A percentile compares a stretch with the other conserved stretches of the same genome.
These are phyloP conservation scores for Anguilla marmorata DNA, from an alignment of 2,797 vertebrate genomes.

Conservation along the genomic window DNA sequence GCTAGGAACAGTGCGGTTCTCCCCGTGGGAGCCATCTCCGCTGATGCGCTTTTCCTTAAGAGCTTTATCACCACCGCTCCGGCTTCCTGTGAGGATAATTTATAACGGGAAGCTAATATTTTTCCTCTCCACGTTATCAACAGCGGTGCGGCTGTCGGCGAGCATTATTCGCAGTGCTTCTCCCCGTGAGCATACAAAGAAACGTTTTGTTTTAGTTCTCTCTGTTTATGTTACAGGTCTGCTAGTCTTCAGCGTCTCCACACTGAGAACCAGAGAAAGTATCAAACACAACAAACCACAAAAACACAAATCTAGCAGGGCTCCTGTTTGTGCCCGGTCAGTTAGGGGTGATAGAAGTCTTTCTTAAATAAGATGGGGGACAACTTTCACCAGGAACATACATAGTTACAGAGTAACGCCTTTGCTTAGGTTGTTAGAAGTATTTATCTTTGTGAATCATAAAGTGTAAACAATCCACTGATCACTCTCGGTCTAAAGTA, in stretches of 20 bases:
- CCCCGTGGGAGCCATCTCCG: neutral
- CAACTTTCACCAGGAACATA: neutral
- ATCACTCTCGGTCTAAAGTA: neutral
- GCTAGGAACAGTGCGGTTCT: neutral
- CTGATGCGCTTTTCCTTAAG: neutral
- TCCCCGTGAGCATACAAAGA: neutral
- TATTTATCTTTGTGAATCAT: neutral
- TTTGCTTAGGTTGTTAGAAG: neutral
- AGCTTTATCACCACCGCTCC: neutral
- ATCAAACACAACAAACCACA: neutral
- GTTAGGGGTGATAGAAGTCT: neutral
- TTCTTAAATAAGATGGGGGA: neutral
- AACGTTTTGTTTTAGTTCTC: slow-evolving; percentile 16
- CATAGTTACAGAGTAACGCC: neutral
- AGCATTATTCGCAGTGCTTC: neutral
- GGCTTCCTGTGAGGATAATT: neutral
- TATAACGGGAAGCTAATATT: neutral
- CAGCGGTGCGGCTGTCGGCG: neutral
- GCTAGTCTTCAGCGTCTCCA: slow-evolving; percentile 44
- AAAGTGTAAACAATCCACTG: neutral
- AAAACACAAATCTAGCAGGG: neutral
- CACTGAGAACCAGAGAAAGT: neutral
- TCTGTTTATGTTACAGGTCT: slow-evolving; percentile 46
- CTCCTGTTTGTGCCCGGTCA: neutral
- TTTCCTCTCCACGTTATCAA: neutral